Percentiles rank a stretch among this genome's conserved stretches.
Conservation (phyloP, 2,113 vertebrate genomes). For the Empidonax traillii region DNA sequence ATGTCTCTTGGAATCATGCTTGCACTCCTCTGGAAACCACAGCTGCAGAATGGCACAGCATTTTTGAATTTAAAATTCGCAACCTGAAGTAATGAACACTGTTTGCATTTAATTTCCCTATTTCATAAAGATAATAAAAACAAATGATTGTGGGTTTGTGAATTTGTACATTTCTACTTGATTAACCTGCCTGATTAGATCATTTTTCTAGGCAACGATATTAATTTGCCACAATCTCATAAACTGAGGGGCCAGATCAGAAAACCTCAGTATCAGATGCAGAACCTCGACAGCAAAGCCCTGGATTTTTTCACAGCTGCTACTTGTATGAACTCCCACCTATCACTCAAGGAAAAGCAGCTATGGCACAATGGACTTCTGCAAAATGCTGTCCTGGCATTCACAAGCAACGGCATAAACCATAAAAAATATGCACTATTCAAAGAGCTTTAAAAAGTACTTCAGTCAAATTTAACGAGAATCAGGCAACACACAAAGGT, state of each 20-base stretch:
- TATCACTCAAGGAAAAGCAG: neutral
- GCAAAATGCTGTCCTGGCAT: neutral
- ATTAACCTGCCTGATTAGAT: conserved; percentile 19
- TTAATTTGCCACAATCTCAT: neutral
- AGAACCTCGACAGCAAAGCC: neutral
- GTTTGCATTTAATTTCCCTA: conserved; percentile 9
- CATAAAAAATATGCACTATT: neutral
- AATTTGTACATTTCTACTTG: conserved; percentile 14
- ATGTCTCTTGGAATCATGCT: neutral
- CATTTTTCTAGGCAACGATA: neutral
- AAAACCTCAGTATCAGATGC: neutral
- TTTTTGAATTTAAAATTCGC: neutral
- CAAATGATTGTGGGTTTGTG: neutral
- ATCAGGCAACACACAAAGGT: neutral
- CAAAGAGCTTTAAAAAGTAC: neutral
- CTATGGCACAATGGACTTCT: neutral
- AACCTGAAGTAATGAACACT: neutral
- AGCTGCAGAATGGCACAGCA: neutral
- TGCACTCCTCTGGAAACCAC: neutral
- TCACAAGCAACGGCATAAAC: neutral
- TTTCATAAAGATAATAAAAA: conserved; percentile 18
- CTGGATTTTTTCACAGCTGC: neutral
- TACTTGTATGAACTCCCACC: neutral
- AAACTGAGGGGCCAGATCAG: neutral
- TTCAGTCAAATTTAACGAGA: neutral